Base-by-base conservation (phyloP, 2,797 vertebrate species). In the Esox lucius region DNA sequence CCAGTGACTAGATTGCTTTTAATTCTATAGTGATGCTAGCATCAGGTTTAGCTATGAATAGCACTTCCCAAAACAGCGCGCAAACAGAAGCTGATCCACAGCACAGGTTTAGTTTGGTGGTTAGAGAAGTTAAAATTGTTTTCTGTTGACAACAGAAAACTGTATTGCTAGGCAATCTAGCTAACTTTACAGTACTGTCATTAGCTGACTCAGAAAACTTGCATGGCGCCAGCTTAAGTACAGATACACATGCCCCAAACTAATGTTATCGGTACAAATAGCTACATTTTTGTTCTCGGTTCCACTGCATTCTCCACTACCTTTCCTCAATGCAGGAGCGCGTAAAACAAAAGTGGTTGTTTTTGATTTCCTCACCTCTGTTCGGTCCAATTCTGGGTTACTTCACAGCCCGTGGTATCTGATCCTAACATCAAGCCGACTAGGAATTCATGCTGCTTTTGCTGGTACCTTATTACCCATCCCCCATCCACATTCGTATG, bases 391-490 rank as follows among this genome's bases (percentile, higher is more conserved):
- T 72, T 0, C 68, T 35, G 80, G 48, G 13, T 83, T 84, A 80
- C 74, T 83, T 87, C 81, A 69, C 86, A 72, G 85, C 81, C 82
- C 12, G 69, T 61, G 83, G 81, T 88, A 88, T 85, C 85, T 90
- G 88, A 28, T 9, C 26, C 19, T 35, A 35, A 59, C 86, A 88
- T 78, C 86, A 86, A 86, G 87, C 85, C 88, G 87, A 88, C 83
- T 49, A 82, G 75, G 81, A 88, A 69, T 87, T 90, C 88, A 88
- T 86, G 90, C 90, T 85, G 90, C 88, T 88, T 81, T 77, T 71
- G 84, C 79, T 80, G 83, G 78, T 82, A 82, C 76, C 77, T 49
- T 71, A 75, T 42, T 83, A 86, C 88, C 90, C 88, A 91, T 91
- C 86, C 87, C 90, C 90, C 90, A 74, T 71, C 49, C 53, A 89